phyloP scores from a whole-genome alignment of 2,113 vertebrate species.

The cattle (Bos taurus) region ARS-UCD2.0 NC_037330.1:40339501-40340000 shows the following conservation, averaged over 20 bases:
- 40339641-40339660: conserved; percentile 94
- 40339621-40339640: conserved; percentile 95
- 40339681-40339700: conserved; percentile 95
- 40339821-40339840: not conserved
- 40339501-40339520: conserved; percentile 96
- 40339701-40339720: not conserved
- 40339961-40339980: not conserved
- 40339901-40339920: not conserved
- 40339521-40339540: conserved; percentile 93
- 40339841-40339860: not conserved
- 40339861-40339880: not conserved
- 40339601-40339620: conserved; percentile 96
- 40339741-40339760: not conserved
- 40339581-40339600: conserved; percentile 95
- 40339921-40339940: not conserved
- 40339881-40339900: not conserved
- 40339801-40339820: not conserved
- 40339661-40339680: conserved; percentile 93
- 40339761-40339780: not conserved
- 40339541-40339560: conserved; percentile 97
- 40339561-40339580: conserved; percentile 92
- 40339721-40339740: not conserved
- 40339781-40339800: not conserved
- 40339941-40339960: not conserved
- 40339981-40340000: not conserved